Evolutionary conservation across 1,140 invertebrate species (phyloP).

Genomic region (Drosophila setifemur): DNA sequence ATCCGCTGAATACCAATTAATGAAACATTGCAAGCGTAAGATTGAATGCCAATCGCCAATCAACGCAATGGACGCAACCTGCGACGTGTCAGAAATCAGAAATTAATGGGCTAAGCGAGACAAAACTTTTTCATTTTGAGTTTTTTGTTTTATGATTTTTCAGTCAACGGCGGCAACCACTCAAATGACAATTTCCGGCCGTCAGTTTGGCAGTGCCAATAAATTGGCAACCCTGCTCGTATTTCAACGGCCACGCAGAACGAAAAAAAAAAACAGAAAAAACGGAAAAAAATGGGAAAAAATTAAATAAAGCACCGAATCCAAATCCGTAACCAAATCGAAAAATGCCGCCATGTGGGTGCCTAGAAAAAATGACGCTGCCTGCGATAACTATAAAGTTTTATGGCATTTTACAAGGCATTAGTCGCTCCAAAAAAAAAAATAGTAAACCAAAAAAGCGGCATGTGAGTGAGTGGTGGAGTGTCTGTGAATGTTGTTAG

Average conservation of each 20-base stretch:
- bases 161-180: constrained; percentile 36
- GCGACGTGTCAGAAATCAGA: constrained; percentile 58
- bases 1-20: constrained; percentile 29
- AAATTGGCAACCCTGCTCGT: constrained; percentile 76
- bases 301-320: constrained; percentile 13
- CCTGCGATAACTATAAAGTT: constrained; percentile 53
- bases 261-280: constrained; percentile 11
- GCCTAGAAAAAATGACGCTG: constrained; percentile 69
- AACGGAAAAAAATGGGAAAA: not conserved
- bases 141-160: constrained; percentile 1
- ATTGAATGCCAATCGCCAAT: constrained; percentile 36
- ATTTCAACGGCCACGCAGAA: constrained; percentile 64
- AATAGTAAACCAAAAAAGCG: no score
- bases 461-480: constrained; percentile 22
- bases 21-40: constrained; percentile 19
- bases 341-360: constrained; percentile 52
- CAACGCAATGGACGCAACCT: constrained; percentile 40
- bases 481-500: constrained; percentile 64
- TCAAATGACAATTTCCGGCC: constrained; percentile 77
- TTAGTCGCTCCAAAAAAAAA: constrained; percentile 54
- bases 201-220: constrained; percentile 73
- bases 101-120: constrained; percentile 59
- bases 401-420: constrained; percentile 60
- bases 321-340: constrained; percentile 12
- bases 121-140: constrained; percentile 32